Conservation (phyloP, 1,140 invertebrate species). For the Aphaenogaster rudis region DNA sequence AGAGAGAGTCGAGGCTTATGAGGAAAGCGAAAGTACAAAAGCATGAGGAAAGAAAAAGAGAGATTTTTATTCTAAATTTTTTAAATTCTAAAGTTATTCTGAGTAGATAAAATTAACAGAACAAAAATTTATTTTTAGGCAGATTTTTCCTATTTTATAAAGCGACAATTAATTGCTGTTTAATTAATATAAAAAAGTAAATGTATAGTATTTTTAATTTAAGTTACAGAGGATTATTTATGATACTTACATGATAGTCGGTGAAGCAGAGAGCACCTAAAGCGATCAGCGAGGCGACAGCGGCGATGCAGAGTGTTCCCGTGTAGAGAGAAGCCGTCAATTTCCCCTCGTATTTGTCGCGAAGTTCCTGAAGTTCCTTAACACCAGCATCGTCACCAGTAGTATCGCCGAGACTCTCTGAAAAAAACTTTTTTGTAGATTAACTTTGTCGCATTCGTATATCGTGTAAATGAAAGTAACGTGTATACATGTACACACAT, state of each 20-base stretch:
- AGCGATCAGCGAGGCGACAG: slow-evolving; percentile 79
- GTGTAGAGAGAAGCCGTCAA: slow-evolving; percentile 84
- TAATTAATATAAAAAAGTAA: not conserved
- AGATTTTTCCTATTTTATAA: not conserved
- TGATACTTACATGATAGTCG: slow-evolving; percentile 52
- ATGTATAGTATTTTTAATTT: not conserved
- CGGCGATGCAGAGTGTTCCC: slow-evolving; percentile 81
- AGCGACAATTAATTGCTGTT: not conserved
- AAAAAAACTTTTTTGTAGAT: slow-evolving; percentile 8
- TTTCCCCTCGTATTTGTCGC: slow-evolving; percentile 84
- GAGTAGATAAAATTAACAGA: not conserved
- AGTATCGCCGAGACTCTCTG: slow-evolving; percentile 75
- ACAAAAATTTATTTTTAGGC: not conserved
- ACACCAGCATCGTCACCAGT: slow-evolving; percentile 72
- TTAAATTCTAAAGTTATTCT: not conserved
- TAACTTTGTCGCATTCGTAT: not conserved
- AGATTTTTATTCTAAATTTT: not conserved
- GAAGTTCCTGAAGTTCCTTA: slow-evolving; percentile 83
- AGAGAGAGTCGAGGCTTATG: not conserved
- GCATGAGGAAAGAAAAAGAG: not conserved
- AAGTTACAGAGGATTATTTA: not conserved
- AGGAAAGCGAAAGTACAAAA: not conserved
- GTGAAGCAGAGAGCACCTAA: slow-evolving; percentile 78
- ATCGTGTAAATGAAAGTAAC: not conserved
- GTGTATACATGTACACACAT: too few relatives aligned